Conservation (phyloP, 92 coral and sea anemone species). For the Metridium senile region DNA sequence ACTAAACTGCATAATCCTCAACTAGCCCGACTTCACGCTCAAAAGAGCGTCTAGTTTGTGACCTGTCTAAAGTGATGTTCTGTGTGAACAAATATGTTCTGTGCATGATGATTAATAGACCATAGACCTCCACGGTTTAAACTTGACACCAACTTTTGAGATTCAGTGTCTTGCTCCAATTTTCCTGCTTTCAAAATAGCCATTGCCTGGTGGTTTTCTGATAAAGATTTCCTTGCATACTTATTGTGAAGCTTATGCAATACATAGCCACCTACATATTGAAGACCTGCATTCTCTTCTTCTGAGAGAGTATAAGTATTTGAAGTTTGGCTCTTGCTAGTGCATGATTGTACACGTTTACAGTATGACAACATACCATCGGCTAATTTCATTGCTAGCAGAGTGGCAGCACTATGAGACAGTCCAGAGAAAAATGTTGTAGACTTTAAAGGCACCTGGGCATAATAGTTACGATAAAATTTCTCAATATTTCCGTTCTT, state of each 20-base stretch:
- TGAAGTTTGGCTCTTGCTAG: slow-evolving; percentile 12
- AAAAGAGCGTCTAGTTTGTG: too few species aligned
- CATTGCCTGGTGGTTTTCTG: slow-evolving; percentile 59
- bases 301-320: slow-evolving; percentile 32
- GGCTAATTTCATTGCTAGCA: slow-evolving; percentile 54
- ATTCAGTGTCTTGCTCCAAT: background rate
- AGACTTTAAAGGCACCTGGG: slow-evolving; percentile 28
- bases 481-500: slow-evolving; percentile 53
- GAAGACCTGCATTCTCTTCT: slow-evolving; percentile 37
- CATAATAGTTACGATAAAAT: slow-evolving; percentile 42
- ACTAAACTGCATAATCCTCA: too few species aligned
- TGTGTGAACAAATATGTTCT: slow-evolving; percentile 15
- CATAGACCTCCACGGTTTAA: slow-evolving; percentile 51
- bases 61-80: slow-evolving; percentile 31
- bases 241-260: slow-evolving; percentile 53
- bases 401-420: slow-evolving; percentile 44
- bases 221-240: slow-evolving; percentile 34
- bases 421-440: slow-evolving; percentile 26
- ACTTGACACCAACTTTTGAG: slow-evolving; percentile 28
- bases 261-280: slow-evolving; percentile 45
- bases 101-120: slow-evolving; percentile 22
- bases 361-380: slow-evolving; percentile 44
- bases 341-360: slow-evolving; percentile 1
- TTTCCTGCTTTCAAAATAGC: slow-evolving; percentile 52
- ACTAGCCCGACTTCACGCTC: too few species aligned